phyloP scores from a whole-genome alignment of 1,140 invertebrate genomes.

The Nasonia longicornis region DNA sequence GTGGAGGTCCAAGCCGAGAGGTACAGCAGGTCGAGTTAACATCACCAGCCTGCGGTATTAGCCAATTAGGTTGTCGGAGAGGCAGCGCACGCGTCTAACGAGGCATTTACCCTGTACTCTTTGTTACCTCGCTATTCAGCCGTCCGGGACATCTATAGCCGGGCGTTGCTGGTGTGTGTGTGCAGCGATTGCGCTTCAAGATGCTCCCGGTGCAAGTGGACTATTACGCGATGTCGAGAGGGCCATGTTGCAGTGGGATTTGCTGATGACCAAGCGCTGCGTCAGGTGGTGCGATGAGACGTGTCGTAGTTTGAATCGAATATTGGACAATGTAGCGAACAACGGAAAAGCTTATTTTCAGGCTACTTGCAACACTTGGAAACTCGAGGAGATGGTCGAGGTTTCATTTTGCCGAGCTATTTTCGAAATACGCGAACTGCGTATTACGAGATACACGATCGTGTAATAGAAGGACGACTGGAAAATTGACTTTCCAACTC shows the following conservation, averaged over 20 bases:
- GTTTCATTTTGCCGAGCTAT: too few relatives aligned
- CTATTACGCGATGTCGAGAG: neutral
- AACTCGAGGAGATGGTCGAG: too few relatives aligned
- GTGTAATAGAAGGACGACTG: neutral
- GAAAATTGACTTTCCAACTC: neutral
- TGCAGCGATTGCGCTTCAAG: neutral
- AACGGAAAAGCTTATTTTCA: too few relatives aligned
- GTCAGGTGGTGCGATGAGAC: too few relatives aligned
- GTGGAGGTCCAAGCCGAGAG: neutral
- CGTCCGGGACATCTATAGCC: neutral
- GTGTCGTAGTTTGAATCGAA: too few relatives aligned
- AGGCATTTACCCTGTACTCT: neutral
- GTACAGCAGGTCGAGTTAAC: constrained; percentile 37
- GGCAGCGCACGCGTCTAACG: neutral
- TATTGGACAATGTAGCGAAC: too few relatives aligned
- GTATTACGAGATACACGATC: too few relatives aligned
- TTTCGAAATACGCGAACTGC: neutral
- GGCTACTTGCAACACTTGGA: too few relatives aligned
- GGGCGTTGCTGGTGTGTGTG: neutral
- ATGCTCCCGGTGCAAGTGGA: neutral
- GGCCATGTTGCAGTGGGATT: too few relatives aligned
- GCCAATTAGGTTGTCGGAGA: constrained; percentile 34
- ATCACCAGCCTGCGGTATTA: constrained; percentile 28
- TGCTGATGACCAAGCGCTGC: too few relatives aligned
- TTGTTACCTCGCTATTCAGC: neutral